A percentile compares a stretch with the other conserved stretches of the same genome.
Conservation (phyloP, 37 sponge, comb jelly and placozoan genomes). For the Aplysina aerophoba region DNA sequence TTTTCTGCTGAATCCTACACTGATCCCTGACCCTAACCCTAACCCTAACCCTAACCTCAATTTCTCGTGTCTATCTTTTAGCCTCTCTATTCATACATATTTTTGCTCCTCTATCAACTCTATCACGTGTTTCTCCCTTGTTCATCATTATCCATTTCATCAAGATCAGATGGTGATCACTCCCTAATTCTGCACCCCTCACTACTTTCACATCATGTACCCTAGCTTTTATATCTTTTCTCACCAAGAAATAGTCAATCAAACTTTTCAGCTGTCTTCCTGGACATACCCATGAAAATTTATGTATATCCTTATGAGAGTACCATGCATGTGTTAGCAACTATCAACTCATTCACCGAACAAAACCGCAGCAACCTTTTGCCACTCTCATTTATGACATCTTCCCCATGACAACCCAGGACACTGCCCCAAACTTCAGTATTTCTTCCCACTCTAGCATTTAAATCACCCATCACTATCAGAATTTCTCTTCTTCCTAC, state of each 20-base stretch:
- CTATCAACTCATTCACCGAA: conserved; percentile 11
- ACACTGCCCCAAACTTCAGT: background rate
- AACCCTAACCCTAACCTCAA: too few relatives aligned
- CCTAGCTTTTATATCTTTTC: too few relatives aligned
- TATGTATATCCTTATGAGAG: conserved; percentile 7
- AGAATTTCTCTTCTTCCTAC: conserved; percentile 7
- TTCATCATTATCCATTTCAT: background rate
- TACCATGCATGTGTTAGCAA: conserved; percentile 11
- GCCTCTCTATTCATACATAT: conserved; percentile 1
- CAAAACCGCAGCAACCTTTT: background rate
- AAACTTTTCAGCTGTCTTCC: background rate
- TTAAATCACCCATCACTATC: conserved; percentile 2
- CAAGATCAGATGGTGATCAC: conserved; percentile 7
- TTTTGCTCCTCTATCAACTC: background rate
- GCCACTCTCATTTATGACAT: conserved; percentile 7
- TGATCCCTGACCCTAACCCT: too few relatives aligned
- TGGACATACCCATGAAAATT: background rate
- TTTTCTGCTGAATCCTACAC: background rate
- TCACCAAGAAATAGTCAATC: too few relatives aligned
- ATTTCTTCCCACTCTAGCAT: conserved; percentile 7
- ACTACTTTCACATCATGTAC: too few relatives aligned
- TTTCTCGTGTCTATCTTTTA: background rate
- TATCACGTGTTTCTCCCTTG: conserved; percentile 7
- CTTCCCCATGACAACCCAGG: conserved; percentile 12
- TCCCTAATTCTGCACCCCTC: too few relatives aligned